phyloP scores from a whole-genome alignment of 2,113 vertebrate species.

The Tetrax tetrax region DNA sequence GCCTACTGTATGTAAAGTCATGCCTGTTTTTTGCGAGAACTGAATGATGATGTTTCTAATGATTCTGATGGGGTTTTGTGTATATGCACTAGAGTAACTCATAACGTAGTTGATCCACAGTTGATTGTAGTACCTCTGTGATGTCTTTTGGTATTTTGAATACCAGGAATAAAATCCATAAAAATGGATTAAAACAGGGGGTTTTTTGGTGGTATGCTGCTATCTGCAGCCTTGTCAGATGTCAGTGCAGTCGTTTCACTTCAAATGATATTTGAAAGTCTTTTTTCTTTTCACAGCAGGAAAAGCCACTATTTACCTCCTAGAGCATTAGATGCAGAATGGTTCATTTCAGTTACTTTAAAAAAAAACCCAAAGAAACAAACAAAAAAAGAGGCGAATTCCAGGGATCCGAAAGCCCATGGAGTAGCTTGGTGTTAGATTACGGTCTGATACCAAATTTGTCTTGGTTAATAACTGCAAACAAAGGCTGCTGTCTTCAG shows the following conservation, averaged over 20 bases:
- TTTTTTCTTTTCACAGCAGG: background rate
- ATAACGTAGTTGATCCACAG: background rate
- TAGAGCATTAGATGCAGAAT: background rate
- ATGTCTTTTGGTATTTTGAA: background rate
- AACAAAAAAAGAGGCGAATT: background rate
- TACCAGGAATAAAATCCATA: background rate
- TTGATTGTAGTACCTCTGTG: background rate
- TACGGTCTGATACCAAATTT: background rate
- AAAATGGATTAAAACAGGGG: background rate
- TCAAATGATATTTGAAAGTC: background rate
- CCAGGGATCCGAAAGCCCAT: background rate
- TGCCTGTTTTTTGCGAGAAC: background rate
- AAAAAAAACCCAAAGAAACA: background rate
- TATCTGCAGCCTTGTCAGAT: background rate
- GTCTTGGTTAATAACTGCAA: background rate
- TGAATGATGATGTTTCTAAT: background rate
- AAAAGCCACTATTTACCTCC: background rate
- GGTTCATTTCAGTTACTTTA: background rate
- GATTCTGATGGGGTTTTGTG: background rate
- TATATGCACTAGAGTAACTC: background rate
- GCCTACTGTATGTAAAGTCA: background rate
- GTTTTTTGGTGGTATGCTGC: background rate
- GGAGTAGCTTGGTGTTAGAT: background rate
- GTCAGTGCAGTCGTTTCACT: background rate
- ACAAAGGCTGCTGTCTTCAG: background rate